Conservation (phyloP, 2,888 invertebrate species). For the Calameuta idolon region DNA sequence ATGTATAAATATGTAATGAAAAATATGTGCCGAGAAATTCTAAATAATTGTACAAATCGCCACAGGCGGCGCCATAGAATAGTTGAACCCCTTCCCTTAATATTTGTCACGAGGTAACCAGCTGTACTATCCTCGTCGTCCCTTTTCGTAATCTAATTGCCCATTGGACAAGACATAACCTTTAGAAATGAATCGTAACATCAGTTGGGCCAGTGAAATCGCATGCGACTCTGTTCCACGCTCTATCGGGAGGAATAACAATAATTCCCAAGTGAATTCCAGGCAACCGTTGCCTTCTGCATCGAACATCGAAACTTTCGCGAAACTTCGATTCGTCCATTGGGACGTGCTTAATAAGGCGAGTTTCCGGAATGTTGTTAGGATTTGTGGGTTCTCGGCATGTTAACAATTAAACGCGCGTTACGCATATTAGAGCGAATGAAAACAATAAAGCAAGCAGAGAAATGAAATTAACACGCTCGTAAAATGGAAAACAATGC, state of each 20-base stretch:
- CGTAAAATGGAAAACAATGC: conserved; percentile 49
- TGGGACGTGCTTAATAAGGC: not conserved
- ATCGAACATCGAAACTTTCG: not conserved
- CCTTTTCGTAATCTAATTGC: no score
- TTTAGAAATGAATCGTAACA: not conserved
- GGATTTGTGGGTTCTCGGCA: conserved; percentile 22
- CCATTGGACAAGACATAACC: no score
- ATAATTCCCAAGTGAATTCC: not conserved
- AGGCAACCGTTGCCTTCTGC: not conserved
- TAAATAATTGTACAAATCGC: no score
- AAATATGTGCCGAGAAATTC: no score
- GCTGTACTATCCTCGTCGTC: no score
- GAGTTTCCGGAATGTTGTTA: not conserved
- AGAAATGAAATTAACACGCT: conserved; percentile 48
- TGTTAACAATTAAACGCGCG: conserved; percentile 35
- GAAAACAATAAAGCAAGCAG: conserved; percentile 41
- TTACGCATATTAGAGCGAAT: conserved; percentile 40
- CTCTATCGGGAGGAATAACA: not conserved
- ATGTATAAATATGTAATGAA: not conserved
- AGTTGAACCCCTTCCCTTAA: no score
- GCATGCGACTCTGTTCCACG: not conserved
- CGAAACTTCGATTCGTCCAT: not conserved
- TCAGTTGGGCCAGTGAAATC: not conserved
- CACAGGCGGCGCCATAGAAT: no score
- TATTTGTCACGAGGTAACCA: no score